A percentile compares a stretch with the other conserved stretches of the same genome.
These are phyloP conservation scores for Oceanodroma leucorhoa DNA, from an alignment of 2,797 vertebrate genomes.

Conservation along the genomic window DNA sequence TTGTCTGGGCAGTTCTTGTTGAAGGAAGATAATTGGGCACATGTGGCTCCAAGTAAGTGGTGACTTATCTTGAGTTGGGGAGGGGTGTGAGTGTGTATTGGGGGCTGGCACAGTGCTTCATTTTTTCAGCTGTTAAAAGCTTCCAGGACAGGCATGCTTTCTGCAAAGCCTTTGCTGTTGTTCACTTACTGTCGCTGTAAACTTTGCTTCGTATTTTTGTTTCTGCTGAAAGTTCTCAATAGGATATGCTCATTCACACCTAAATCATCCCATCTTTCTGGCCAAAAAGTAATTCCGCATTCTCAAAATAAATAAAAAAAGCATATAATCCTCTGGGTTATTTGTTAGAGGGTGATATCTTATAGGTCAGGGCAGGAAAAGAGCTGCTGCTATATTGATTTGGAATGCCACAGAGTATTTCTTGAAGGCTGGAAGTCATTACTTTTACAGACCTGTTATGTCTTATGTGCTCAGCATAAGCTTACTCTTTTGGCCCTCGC, in stretches of 20 bases:
- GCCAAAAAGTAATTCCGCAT: constrained; percentile 11
- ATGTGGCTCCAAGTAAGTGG: constrained; percentile 66
- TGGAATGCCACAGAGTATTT: constrained; percentile 21
- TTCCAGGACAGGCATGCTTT: constrained; percentile 12
- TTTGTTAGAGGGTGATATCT: constrained; percentile 42
- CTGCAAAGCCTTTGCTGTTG: constrained; percentile 25
- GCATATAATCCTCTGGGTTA: neutral
- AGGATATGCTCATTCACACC: constrained; percentile 7
- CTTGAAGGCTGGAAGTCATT: constrained; percentile 57
- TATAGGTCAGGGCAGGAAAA: constrained; percentile 35
- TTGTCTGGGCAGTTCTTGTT: constrained; percentile 53
- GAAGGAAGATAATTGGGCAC: constrained; percentile 77
- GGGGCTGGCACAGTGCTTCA: neutral
- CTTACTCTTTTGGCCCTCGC: constrained; percentile 34
- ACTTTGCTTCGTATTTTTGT: constrained; percentile 48
- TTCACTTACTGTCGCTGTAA: constrained; percentile 34
- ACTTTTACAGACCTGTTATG: constrained; percentile 50
- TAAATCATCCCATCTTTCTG: neutral
- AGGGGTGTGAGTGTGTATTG: neutral
- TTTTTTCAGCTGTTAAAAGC: constrained; percentile 63
- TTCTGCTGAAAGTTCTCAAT: constrained; percentile 53
- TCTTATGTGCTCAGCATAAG: constrained; percentile 45
- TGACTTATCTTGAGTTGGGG: neutral
- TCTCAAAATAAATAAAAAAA: neutral
- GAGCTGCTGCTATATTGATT: constrained; percentile 41